Conservation (phyloP, 2,113 vertebrate genomes). For the Istiophorus platypterus region DNA sequence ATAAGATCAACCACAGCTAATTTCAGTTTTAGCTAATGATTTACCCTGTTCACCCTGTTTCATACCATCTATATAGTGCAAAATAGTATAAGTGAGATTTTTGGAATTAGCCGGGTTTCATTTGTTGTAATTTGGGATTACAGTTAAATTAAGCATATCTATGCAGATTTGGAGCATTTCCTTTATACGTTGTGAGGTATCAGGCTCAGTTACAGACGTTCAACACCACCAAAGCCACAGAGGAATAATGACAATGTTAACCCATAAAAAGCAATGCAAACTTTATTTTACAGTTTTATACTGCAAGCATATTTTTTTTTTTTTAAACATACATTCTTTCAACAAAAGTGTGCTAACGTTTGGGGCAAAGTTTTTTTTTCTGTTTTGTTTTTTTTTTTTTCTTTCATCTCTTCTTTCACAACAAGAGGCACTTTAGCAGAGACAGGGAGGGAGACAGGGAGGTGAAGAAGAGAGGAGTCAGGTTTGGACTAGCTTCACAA, state of each 20-base stretch:
- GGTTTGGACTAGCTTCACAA: slow-evolving; percentile 24
- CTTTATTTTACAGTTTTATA: slow-evolving; percentile 64
- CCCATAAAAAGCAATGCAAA: slow-evolving; percentile 54
- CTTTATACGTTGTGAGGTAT: not conserved
- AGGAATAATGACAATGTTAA: not conserved
- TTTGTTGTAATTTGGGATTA: too few species aligned
- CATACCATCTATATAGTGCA: too few species aligned
- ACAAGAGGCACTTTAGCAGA: slow-evolving; percentile 25
- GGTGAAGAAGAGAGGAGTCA: slow-evolving; percentile 19
- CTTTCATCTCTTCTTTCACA: slow-evolving; percentile 45
- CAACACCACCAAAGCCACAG: not conserved
- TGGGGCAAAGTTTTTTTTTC: slow-evolving; percentile 11
- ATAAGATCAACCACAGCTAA: too few species aligned
- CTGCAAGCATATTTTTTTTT: not conserved
- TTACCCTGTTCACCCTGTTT: too few species aligned
- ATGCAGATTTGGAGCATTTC: not conserved
- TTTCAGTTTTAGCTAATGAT: not conserved
- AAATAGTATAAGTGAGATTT: too few species aligned
- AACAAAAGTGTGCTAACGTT: slow-evolving; percentile 26
- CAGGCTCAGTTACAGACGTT: not conserved
- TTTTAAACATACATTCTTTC: slow-evolving; percentile 33
- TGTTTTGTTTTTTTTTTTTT: slow-evolving; percentile 33
- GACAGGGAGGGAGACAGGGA: slow-evolving; percentile 27
- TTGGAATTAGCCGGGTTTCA: too few species aligned
- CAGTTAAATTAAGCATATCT: too few species aligned